These are phyloP conservation scores for Hippocampus kuda DNA, from an alignment of 2,797 vertebrate species.

Conservation along the genomic window DNA sequence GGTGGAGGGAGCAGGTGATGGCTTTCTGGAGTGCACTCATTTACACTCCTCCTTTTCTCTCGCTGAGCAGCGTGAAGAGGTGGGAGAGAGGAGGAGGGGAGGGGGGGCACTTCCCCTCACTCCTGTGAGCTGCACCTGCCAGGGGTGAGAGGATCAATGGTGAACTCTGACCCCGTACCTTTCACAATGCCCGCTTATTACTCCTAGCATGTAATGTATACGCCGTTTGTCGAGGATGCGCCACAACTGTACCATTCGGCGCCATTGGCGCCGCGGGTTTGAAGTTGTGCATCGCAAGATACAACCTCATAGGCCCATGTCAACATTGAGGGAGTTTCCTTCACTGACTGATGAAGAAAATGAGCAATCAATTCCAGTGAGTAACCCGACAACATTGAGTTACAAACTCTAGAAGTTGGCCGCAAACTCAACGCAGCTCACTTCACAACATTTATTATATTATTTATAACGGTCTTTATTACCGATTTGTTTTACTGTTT, in stretches of 20 bases:
- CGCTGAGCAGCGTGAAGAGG: constrained; percentile 74
- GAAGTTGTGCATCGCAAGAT: neutral
- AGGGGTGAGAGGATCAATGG: constrained; percentile 56
- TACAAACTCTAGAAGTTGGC: too few relatives aligned
- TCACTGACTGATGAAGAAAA: too few relatives aligned
- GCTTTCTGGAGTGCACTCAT: constrained; percentile 74
- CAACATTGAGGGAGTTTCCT: too few relatives aligned
- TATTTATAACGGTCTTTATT: too few relatives aligned
- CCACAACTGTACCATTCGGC: constrained; percentile 7
- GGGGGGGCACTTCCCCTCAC: constrained; percentile 66
- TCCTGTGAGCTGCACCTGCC: constrained; percentile 73
- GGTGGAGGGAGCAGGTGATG: constrained; percentile 76
- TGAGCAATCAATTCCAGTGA: too few relatives aligned
- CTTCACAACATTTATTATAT: too few relatives aligned
- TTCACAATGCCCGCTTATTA: constrained; percentile 46
- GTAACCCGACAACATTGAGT: too few relatives aligned
- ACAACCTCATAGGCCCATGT: neutral
- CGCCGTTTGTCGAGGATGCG: constrained; percentile 24
- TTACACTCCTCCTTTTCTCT: constrained; percentile 75
- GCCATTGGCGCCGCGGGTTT: neutral
- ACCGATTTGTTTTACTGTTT: too few relatives aligned
- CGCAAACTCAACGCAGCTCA: too few relatives aligned
- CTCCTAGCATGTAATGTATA: constrained; percentile 49
- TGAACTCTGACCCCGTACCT: constrained; percentile 68
- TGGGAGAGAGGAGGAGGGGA: constrained; percentile 68